Conservation (phyloP, 1,140 invertebrate genomes). For the Wasmannia auropunctata region DNA sequence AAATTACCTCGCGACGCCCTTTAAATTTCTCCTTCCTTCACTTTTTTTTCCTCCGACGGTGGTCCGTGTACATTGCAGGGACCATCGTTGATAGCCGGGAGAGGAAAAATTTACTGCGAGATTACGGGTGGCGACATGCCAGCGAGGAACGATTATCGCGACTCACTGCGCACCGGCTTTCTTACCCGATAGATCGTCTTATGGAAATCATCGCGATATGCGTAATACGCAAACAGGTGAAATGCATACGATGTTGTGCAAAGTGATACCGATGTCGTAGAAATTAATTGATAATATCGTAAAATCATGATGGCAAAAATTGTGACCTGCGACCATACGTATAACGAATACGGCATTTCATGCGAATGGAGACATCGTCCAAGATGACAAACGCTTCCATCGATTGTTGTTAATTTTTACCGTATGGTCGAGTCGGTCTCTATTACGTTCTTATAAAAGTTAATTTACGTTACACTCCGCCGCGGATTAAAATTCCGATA, state of each 20-base stretch:
- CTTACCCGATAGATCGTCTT: not conserved
- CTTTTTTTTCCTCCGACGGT: not conserved
- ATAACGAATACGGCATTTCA: not conserved
- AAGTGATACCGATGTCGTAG: not conserved
- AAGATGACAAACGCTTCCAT: not conserved
- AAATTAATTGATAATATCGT: slow-evolving; percentile 10
- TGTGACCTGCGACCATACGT: not conserved
- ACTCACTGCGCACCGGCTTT: not conserved
- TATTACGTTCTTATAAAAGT: slow-evolving; percentile 40
- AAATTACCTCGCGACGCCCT: slow-evolving; percentile 7
- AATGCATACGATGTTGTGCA: not conserved
- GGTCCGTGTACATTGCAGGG: not conserved
- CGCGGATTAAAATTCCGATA: slow-evolving; percentile 46
- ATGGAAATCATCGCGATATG: not conserved
- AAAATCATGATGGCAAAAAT: not conserved
- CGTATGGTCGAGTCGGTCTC: not conserved
- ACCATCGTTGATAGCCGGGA: not conserved
- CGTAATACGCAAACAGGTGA: not conserved
- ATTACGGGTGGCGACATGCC: not conserved
- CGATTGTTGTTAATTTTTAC: not conserved
- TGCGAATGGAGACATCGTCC: not conserved
- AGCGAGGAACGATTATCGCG: not conserved
- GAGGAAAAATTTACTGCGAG: not conserved
- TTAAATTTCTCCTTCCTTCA: not conserved
- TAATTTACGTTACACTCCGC: slow-evolving; percentile 9